Conservation (phyloP, 2,113 vertebrate genomes). For the Bufo gargarizans region DNA sequence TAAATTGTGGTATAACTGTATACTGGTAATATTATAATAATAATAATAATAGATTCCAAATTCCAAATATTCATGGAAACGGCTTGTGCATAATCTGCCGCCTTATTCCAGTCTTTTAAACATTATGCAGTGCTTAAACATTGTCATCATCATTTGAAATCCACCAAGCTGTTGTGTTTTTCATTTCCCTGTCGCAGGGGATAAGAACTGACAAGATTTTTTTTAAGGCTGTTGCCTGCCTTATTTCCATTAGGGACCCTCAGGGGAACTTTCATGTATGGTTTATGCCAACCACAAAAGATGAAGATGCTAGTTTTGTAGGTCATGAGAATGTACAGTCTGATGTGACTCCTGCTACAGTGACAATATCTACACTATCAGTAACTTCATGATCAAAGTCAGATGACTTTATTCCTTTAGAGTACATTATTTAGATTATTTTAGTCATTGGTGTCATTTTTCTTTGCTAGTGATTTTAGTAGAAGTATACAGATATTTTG, state of each 20-base stretch:
- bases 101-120: constrained; percentile 28
- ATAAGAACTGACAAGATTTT: constrained; percentile 53
- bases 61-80: background rate
- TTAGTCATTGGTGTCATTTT: background rate
- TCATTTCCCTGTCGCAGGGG: constrained; percentile 48
- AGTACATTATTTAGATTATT: background rate
- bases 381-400: background rate
- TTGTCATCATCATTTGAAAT: constrained; percentile 55
- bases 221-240: constrained; percentile 52
- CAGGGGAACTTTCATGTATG: constrained; percentile 52
- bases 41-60: background rate
- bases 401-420: background rate
- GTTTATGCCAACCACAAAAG: constrained; percentile 50
- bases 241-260: constrained; percentile 52
- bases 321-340: constrained; percentile 28
- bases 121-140: constrained; percentile 52
- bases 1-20: background rate
- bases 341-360: constrained; percentile 22
- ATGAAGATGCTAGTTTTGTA: constrained; percentile 56
- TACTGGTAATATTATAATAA: constrained; percentile 1
- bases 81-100: constrained; percentile 11
- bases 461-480: background rate
- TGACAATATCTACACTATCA: constrained; percentile 15
- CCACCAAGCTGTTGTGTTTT: constrained; percentile 52
- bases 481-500: background rate